Percentiles rank a stretch among this genome's conserved stretches.
Conservation (phyloP, 1,140 invertebrate species). For the Drosophila quadrilineata region DNA sequence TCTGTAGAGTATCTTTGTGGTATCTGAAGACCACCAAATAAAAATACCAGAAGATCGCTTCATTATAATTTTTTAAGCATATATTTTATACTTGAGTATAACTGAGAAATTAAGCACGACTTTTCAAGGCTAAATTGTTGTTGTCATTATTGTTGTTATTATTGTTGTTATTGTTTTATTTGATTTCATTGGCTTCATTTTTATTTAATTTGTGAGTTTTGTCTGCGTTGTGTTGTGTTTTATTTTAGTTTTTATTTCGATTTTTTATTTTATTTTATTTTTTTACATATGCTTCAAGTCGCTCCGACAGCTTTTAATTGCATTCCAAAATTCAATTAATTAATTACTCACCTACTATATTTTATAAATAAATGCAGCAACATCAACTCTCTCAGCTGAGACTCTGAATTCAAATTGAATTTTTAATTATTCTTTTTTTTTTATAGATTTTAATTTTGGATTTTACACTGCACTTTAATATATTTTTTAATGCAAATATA, state of each 20-base stretch:
- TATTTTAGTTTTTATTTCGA: conserved; percentile 10
- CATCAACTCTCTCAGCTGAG: conserved; percentile 27
- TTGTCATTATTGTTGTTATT: conserved; percentile 36
- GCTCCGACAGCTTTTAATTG: conserved; percentile 7
- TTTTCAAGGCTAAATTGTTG: conserved; percentile 61
- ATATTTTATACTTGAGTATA: conserved; percentile 72
- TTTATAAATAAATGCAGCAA: conserved; percentile 41
- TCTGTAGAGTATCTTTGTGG: too few relatives aligned
- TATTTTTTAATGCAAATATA: background rate
- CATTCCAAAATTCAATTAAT: conserved; percentile 26
- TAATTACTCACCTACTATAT: conserved; percentile 57
- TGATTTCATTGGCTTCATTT: conserved; percentile 53
- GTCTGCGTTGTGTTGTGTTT: too few relatives aligned
- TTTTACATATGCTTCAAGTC: conserved; percentile 17
- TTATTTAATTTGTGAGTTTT: conserved; percentile 57
- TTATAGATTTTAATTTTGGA: too few relatives aligned
- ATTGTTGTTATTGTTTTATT: conserved; percentile 48
- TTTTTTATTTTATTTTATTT: conserved; percentile 39
- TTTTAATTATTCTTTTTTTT: too few relatives aligned
- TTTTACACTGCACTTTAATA: conserved; percentile 28
- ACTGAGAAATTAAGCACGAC: conserved; percentile 77
- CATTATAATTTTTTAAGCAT: conserved; percentile 72
- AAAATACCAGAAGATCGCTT: conserved; percentile 39
- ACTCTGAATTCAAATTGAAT: too few relatives aligned
- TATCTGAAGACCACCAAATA: conserved; percentile 18